Percentiles rank a stretch among this genome's conserved stretches.
phyloP scores from a whole-genome alignment of 2,113 vertebrate species.

The Hippocampus abdominalis region DNA sequence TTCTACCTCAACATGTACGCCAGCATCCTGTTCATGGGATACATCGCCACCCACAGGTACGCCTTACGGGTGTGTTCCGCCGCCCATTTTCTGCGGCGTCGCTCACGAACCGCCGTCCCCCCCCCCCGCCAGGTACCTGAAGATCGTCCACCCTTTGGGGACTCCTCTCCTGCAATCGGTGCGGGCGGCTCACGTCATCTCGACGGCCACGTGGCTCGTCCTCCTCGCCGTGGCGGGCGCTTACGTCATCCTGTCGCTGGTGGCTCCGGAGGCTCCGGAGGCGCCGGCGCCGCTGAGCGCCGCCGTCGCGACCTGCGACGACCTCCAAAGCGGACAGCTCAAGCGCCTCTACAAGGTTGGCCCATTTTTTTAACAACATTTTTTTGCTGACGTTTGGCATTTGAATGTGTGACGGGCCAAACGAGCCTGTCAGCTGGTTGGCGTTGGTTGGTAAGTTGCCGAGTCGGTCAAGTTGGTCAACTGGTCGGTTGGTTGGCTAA shows the following conservation, averaged over 20 bases:
- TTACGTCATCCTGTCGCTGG: constrained; percentile 49
- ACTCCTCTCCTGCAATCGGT: constrained; percentile 53
- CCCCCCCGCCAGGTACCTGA: constrained; percentile 68
- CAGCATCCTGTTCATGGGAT: constrained; percentile 76
- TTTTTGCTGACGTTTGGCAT: too few relatives aligned
- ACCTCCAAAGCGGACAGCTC: constrained; percentile 24
- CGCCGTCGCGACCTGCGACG: constrained; percentile 10
- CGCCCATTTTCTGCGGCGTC: too few relatives aligned
- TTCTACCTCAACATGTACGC: constrained; percentile 77
- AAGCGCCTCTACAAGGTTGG: constrained; percentile 27
- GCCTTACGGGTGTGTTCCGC: not conserved
- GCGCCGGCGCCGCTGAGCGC: fast-evolving
- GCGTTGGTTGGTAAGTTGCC: too few relatives aligned
- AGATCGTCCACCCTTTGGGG: constrained; percentile 57
- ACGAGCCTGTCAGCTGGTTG: too few relatives aligned
- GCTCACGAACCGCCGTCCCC: not conserved
- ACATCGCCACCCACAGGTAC: constrained; percentile 71
- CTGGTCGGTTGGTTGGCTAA: too few relatives aligned
- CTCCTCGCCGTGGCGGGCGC: constrained; percentile 25
- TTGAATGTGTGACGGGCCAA: too few relatives aligned
- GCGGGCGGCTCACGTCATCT: constrained; percentile 37
- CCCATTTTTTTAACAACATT: too few relatives aligned
- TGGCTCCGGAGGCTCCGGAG: not conserved
- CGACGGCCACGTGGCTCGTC: constrained; percentile 51
- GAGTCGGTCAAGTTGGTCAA: too few relatives aligned